These are phyloP conservation scores for Ectobius pallidus DNA, from an alignment of 2,888 invertebrate genomes.

Conservation along the genomic window DNA sequence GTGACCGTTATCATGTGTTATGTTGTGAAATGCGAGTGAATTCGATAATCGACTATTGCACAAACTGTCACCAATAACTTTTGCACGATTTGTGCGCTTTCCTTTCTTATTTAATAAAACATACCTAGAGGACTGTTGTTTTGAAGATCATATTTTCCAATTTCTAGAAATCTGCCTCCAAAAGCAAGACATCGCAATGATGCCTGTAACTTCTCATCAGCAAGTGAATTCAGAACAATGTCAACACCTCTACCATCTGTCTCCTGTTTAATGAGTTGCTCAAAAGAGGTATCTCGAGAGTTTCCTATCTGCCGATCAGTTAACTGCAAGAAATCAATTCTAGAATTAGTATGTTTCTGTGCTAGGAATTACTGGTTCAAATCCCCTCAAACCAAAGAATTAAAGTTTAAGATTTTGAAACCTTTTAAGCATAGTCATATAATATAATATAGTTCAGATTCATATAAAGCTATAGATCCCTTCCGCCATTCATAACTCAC, in stretches of 20 bases:
- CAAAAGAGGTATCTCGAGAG: slow-evolving; percentile 86
- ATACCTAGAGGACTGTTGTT: slow-evolving; percentile 66
- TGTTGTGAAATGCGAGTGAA: too few relatives aligned
- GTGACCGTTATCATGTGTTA: too few relatives aligned
- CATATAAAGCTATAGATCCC: too few relatives aligned
- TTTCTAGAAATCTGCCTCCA: slow-evolving; percentile 78
- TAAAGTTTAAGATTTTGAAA: too few relatives aligned
- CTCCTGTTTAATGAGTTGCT: slow-evolving; percentile 77
- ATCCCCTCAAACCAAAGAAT: too few relatives aligned
- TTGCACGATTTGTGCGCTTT: too few relatives aligned
- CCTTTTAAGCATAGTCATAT: too few relatives aligned
- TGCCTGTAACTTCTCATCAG: slow-evolving; percentile 87
- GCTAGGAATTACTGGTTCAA: not conserved
- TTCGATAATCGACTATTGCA: too few relatives aligned
- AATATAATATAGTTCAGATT: too few relatives aligned
- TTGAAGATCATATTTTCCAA: slow-evolving; percentile 83
- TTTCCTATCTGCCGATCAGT: slow-evolving; percentile 77
- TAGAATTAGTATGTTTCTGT: not conserved
- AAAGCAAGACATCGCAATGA: slow-evolving; percentile 66
- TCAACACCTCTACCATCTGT: slow-evolving; percentile 91
- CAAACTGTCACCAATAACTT: too few relatives aligned
- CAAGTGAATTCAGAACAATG: slow-evolving; percentile 86
- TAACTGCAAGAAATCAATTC: slow-evolving; percentile 54
- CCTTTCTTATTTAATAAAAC: too few relatives aligned
- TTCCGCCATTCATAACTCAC: too few relatives aligned